A percentile compares a stretch with the other conserved stretches of the same genome.
These are phyloP conservation scores for Riparia riparia DNA, from an alignment of 2,113 vertebrate species.

Conservation along the genomic window DNA sequence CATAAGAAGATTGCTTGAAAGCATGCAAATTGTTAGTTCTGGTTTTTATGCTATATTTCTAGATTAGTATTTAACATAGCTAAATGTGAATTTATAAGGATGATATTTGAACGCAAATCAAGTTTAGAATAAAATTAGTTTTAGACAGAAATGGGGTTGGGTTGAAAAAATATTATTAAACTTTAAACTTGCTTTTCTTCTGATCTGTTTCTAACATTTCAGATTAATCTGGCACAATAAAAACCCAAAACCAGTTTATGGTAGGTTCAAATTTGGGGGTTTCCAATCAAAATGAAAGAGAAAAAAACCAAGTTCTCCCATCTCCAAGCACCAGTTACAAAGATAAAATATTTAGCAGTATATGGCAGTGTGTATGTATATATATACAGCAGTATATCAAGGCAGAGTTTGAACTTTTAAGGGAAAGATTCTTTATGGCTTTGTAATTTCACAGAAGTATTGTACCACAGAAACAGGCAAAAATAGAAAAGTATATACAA, in stretches of 20 bases:
- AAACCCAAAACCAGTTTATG: not conserved
- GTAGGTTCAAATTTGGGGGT: not conserved
- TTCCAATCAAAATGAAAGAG: not conserved
- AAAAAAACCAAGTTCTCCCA: not conserved
- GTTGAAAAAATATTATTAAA: not conserved
- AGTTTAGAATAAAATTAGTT: conserved; percentile 4
- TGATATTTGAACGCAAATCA: not conserved
- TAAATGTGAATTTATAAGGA: not conserved
- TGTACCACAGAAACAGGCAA: not conserved
- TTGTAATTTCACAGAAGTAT: conserved; percentile 22
- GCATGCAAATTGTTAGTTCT: conserved; percentile 24
- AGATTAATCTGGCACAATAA: not conserved
- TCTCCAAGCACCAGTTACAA: not conserved
- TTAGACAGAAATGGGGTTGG: not conserved
- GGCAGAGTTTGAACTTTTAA: conserved; percentile 23
- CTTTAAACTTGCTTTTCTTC: not conserved
- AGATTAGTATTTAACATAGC: not conserved
- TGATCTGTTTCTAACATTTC: not conserved
- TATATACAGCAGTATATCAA: not conserved
- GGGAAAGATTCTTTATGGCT: conserved; percentile 2
- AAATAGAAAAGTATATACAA: not conserved
- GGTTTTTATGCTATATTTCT: conserved; percentile 5
- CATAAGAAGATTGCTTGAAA: conserved; percentile 8
- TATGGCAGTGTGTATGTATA: not conserved
- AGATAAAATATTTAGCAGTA: not conserved